Base-by-base conservation (phyloP, 2,888 invertebrate species). In the Caenorhabditis becei region DNA sequence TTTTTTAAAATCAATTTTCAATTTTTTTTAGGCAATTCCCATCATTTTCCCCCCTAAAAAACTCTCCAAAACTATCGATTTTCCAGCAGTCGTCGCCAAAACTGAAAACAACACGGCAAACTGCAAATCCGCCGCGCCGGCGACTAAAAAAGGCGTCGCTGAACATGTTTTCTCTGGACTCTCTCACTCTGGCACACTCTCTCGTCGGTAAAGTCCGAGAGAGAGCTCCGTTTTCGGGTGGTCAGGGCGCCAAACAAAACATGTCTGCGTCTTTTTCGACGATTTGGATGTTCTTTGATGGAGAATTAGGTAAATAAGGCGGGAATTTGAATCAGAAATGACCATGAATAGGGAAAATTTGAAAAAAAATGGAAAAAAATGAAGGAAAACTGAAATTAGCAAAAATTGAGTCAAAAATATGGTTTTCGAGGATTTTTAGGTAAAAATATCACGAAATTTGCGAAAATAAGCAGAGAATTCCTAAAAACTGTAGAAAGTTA, bases 201-300 rank as follows among this genome's bases (percentile, higher is more conserved):
- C 37, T 51, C n/a, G 11, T n/a, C 32, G 18, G 14, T 37, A n/a
- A 8, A 5, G 35, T 10, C 35, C 5, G 35, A 8, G 35, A 28
- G 24, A 35, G 58, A 18, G 70, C 70, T 70, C 59, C 70, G 54
- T 61, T 59, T 59, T 70, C 49, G 70, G 69, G 70, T 70, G 70
- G 70, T 70, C 70, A 70, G 59, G 59, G 59, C 49, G 47, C 20
- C 51, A 23, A 23, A 35, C n/a, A 61, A 61, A 28, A 54, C 44
- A 47, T 32, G 26, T 16, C n/a, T 10, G 49, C 63, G 7, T 4
- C 4, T 26, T 37, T 11, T 3, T 20, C 16, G 3, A 1, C 16
- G 47, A 35, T 18, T 37, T 59, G 41, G 23, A 18, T 28, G 70
- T 70, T 70, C 56, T 61, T 61, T 70, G 59, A 8, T 47, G 5